Percentiles rank a stretch among this genome's conserved stretches.
phyloP scores from a whole-genome alignment of 2,797 vertebrate species.

The Geotria australis region DNA sequence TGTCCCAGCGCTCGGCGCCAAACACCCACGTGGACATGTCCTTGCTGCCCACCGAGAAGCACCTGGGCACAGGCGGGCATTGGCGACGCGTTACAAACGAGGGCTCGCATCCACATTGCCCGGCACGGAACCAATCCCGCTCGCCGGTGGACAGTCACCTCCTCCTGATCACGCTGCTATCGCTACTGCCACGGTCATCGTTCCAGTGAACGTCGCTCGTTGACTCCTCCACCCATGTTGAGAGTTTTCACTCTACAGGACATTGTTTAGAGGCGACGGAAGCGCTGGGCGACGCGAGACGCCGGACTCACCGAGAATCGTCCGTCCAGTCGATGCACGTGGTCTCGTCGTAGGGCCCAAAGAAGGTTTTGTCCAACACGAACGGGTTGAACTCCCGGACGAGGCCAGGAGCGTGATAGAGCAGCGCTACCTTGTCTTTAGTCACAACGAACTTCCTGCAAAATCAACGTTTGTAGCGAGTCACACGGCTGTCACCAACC shows the following conservation, averaged over 20 bases:
- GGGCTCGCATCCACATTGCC: too few relatives aligned
- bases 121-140: too few relatives aligned
- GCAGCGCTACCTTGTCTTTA: slow-evolving; percentile 49
- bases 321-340: slow-evolving; percentile 88
- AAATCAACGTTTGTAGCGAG: background rate
- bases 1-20: slow-evolving; percentile 67
- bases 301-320: slow-evolving; percentile 40
- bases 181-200: too few relatives aligned
- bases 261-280: too few relatives aligned
- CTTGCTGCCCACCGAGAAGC: slow-evolving; percentile 73
- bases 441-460: slow-evolving; percentile 59
- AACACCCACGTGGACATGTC: slow-evolving; percentile 95
- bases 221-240: too few relatives aligned
- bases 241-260: too few relatives aligned
- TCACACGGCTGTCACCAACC: too few relatives aligned
- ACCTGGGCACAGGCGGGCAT: slow-evolving; percentile 15
- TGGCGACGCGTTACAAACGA: background rate
- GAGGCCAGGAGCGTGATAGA: slow-evolving; percentile 74
- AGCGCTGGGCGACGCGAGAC: too few relatives aligned
- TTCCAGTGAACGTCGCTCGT: too few relatives aligned
- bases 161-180: too few relatives aligned
- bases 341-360: slow-evolving; percentile 72
- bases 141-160: too few relatives aligned
- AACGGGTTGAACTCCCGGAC: slow-evolving; percentile 66
- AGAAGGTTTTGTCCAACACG: slow-evolving; percentile 68